These are phyloP conservation scores for Yponomeuta malinellus DNA, from an alignment of 2,888 invertebrate genomes.

Conservation along the genomic window DNA sequence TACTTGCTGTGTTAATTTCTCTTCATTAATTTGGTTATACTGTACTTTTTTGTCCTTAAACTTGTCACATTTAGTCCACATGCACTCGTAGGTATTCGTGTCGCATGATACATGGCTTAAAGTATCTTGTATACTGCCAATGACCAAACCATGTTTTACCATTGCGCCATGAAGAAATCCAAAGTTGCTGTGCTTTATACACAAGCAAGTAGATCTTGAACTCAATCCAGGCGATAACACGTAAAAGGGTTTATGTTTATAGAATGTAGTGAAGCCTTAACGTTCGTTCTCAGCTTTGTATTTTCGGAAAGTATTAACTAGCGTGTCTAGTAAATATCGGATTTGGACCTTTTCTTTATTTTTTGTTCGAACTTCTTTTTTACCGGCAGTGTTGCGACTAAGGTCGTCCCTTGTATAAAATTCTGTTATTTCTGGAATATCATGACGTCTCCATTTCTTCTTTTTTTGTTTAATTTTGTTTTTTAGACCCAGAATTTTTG, in stretches of 20 bases:
- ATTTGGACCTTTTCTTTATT: conserved; percentile 2
- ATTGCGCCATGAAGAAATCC: conserved; percentile 6
- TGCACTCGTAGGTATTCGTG: too few relatives aligned
- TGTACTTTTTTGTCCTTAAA: too few relatives aligned
- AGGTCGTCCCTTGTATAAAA: conserved; percentile 1
- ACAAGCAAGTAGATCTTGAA: conserved; percentile 20
- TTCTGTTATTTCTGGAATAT: background rate
- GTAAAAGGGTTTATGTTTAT: conserved; percentile 23
- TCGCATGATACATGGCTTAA: too few relatives aligned
- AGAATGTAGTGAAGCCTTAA: conserved; percentile 20
- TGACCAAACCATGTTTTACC: too few relatives aligned
- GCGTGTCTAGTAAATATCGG: background rate
- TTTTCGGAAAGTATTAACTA: background rate
- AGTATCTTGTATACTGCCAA: too few relatives aligned
- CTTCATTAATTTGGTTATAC: too few relatives aligned
- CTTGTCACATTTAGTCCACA: too few relatives aligned
- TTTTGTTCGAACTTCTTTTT: background rate
- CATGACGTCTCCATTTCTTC: background rate
- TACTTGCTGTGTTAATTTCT: too few relatives aligned
- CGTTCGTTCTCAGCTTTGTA: background rate
- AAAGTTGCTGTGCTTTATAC: conserved; percentile 21
- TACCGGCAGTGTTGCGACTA: background rate
- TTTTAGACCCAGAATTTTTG: conserved; percentile 4
- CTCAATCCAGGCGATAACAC: conserved; percentile 18
- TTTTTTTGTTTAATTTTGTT: background rate